Evolutionary conservation across 37 sponge, comb jelly and placozoan species (phyloP), one percentile per base, ranked within the genome.

Genomic region (Tethya wilhelma): DNA sequence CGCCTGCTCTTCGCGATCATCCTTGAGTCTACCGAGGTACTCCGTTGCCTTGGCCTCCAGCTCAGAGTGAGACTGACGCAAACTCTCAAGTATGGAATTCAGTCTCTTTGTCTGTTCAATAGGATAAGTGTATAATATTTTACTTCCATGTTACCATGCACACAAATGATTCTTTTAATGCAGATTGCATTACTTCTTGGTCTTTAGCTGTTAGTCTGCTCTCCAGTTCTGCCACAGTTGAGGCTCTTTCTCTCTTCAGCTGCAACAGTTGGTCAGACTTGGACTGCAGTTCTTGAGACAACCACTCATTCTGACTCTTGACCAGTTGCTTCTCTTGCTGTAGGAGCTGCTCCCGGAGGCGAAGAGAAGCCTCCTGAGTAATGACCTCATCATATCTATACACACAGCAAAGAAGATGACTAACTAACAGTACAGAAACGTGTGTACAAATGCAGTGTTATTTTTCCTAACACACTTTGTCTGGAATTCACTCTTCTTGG

Each of bases 291-390:
- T 92, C 93, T 34, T 64, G 33, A 8, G 45, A 59, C 37, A 93
- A 74, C 93, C 86, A 85, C 56, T 85, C 75, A 44, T 81, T 81
- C 39, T 89, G 93, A 36, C 57, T 59, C 46, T 53, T 39, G 0
- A 80, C 20, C 56, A 93, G 43, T 38, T 60, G 31, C 63, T 89
- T 93, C 83, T 93, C 93, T 42, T 89, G 90, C 23, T 79, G 53
- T 33, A 85, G 59, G 25, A 88, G 80, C 74, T 89, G 90, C 49
- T 88, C 93, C 44, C 57, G 75, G 42, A 93, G 69, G 53, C 71
- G 42, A 0, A 84, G 38, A 6, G 81, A 46, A 6, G 81, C 36
- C 69, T 87, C 87, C 23, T 87, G 81, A 11, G 39, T 44, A 1
- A 68, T 55, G 2, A 81, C 60, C 28, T 80, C 82, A 42, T 87